Percentiles rank a stretch among this genome's conserved stretches.
These are phyloP conservation scores for Carollia perspicillata DNA, from an alignment of 2,113 vertebrate species.

Conservation along the genomic window DNA sequence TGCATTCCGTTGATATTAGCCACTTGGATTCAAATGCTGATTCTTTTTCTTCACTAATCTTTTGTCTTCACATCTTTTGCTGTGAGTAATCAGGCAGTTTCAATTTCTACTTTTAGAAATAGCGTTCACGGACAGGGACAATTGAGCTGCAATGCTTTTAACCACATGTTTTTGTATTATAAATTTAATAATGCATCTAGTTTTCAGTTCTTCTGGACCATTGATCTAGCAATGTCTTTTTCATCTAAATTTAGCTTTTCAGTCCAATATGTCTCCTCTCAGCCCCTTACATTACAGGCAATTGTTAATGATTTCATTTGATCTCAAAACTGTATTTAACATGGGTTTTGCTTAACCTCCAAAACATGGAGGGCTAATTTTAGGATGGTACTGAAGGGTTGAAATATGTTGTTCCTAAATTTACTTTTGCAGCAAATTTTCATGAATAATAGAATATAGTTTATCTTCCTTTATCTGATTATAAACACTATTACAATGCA, in stretches of 20 bases:
- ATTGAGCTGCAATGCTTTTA: slow-evolving; percentile 46
- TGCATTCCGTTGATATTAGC: neutral
- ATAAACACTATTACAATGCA: slow-evolving; percentile 49
- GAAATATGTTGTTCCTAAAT: slow-evolving; percentile 69
- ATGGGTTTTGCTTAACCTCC: slow-evolving; percentile 60
- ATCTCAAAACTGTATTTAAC: slow-evolving; percentile 68
- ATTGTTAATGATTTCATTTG: slow-evolving; percentile 62
- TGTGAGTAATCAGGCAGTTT: slow-evolving; percentile 32
- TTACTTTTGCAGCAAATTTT: slow-evolving; percentile 56
- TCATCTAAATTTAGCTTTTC: slow-evolving; percentile 65
- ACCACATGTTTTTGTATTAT: slow-evolving; percentile 43
- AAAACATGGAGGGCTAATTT: slow-evolving; percentile 63
- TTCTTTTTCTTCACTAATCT: neutral
- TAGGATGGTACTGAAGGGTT: slow-evolving; percentile 41
- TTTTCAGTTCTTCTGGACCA: slow-evolving; percentile 57
- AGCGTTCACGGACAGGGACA: slow-evolving; percentile 33
- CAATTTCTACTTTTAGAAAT: slow-evolving; percentile 47
- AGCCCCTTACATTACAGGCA: slow-evolving; percentile 4
- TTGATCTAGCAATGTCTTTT: slow-evolving; percentile 50
- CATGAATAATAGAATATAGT: slow-evolving; percentile 62
- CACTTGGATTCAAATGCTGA: neutral
- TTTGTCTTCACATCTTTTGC: slow-evolving; percentile 32
- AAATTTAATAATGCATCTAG: slow-evolving; percentile 64
- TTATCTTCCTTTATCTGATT: slow-evolving; percentile 39
- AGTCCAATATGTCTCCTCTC: neutral